Percentiles rank a stretch among this genome's conserved stretches.
phyloP scores from a whole-genome alignment of 2,888 invertebrate genomes.

The Malacosoma neustria region DNA sequence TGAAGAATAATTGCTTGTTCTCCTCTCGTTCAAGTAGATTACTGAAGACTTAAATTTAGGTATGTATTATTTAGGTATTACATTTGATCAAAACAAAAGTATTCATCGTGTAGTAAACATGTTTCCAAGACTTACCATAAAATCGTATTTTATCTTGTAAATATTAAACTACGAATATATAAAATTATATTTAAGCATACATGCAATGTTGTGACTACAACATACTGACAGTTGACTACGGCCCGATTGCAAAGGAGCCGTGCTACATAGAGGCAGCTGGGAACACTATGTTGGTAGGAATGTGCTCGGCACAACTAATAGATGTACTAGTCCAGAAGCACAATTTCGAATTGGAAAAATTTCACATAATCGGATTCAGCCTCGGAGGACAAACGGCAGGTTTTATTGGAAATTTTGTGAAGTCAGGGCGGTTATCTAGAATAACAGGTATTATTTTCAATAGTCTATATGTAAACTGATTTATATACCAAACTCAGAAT shows the following conservation, averaged over 20 bases:
- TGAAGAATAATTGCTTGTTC: no score
- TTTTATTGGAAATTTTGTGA: slow-evolving; percentile 57
- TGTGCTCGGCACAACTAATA: slow-evolving; percentile 75
- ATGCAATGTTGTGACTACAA: slow-evolving; percentile 73
- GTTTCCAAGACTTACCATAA: no score
- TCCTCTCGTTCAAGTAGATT: no score
- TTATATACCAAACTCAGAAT: no score
- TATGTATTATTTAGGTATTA: no score
- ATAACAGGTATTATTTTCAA: slow-evolving; percentile 64
- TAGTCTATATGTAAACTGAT: background rate
- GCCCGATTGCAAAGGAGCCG: slow-evolving; percentile 69
- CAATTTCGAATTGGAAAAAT: slow-evolving; percentile 46
- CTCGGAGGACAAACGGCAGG: slow-evolving; percentile 78
- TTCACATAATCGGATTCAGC: slow-evolving; percentile 79
- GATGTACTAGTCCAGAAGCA: slow-evolving; percentile 56
- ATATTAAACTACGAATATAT: no score
- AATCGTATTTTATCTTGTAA: no score
- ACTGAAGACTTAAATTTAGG: no score
- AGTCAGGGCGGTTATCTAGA: slow-evolving; percentile 53
- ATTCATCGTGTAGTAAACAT: no score
- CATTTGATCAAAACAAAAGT: no score
- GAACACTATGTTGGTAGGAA: slow-evolving; percentile 75
- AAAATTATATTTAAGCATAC: slow-evolving; percentile 71
- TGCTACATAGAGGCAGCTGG: slow-evolving; percentile 76
- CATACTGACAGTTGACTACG: slow-evolving; percentile 77